phyloP scores from a whole-genome alignment of 2,797 vertebrate species.

The Pagetopsis macropterus region DNA sequence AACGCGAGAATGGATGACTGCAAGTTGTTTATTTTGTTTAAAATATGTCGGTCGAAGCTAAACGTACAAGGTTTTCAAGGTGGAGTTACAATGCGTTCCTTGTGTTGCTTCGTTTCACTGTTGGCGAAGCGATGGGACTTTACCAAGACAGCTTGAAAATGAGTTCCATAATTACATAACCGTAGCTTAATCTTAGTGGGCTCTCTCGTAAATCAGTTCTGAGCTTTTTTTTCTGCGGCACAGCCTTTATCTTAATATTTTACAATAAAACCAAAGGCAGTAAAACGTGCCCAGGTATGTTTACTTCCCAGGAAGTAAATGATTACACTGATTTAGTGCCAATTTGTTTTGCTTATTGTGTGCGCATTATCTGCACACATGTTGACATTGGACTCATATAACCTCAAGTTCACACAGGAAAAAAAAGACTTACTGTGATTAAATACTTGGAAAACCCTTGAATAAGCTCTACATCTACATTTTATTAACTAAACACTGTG shows the following conservation, averaged over 20 bases:
- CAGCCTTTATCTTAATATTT: conserved; percentile 8
- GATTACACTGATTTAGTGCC: conserved; percentile 59
- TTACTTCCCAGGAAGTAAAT: conserved; percentile 62
- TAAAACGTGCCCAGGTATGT: conserved; percentile 40
- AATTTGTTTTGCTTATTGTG: conserved; percentile 49
- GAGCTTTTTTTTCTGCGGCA: background rate
- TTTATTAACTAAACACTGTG: conserved; percentile 41
- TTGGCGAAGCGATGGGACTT: background rate
- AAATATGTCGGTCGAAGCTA: background rate
- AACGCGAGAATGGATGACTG: background rate
- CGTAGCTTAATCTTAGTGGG: background rate
- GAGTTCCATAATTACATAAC: conserved; percentile 10
- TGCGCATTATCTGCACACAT: conserved; percentile 49
- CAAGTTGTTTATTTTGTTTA: background rate
- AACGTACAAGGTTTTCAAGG: background rate
- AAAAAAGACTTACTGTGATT: conserved; percentile 64
- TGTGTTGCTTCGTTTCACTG: background rate
- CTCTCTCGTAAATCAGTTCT: conserved; percentile 23
- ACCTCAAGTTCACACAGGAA: conserved; percentile 72
- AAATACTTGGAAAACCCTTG: conserved; percentile 38
- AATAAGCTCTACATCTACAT: conserved; percentile 29
- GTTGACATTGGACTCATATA: conserved; percentile 69
- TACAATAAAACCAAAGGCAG: conserved; percentile 27
- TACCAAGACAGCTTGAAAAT: background rate
- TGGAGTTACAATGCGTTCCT: background rate